Base-by-base conservation (phyloP, 1,140 invertebrate species). In the Linepithema humile region DNA sequence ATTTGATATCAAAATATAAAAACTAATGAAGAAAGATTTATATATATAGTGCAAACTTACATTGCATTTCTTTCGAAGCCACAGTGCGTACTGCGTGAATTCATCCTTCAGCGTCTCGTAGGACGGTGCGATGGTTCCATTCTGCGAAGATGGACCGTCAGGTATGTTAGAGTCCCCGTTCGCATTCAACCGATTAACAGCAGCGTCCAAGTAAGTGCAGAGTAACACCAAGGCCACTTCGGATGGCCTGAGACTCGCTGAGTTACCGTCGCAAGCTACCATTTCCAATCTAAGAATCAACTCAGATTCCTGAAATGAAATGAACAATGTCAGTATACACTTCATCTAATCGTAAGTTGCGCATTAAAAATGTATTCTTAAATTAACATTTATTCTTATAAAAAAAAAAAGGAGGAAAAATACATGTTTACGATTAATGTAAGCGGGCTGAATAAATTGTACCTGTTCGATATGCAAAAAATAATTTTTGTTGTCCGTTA, bases 141-240 rank as follows among this genome's bases (percentile, higher is more conserved):
- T 89, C 62, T 88, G 84, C 29, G 85, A 84, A 85, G 84, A 94
- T 85, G 80, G 64, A 50, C 84, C 83, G 23, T 89, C n/a, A 48
- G 69, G 32, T 15, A 80, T 73, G 5, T 74, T 77, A 3, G 84
- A 38, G 12, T 89, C 85, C 4, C 80, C 70, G 75, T 90, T 92
- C 5, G 89, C 75, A 67, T 92, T 86, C 29, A 93, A 82, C 70
- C 90, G 91, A 64, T 90, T 91, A 1, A 94, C 90, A 57, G 91
- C 91, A 90, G 95, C 91, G 94, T 96, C 96, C 43, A 97, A 92
- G 86, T 96, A 96, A 75, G 95, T 95, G 88, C 95, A 97, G 5
- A 97, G 93, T 64, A 97, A 92, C 62, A 96, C 96, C 23, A 97
- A 93, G n/a, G 97, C 97, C 77, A 97, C 91, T 70, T 97, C 96